A percentile compares a stretch with the other conserved stretches of the same genome.
Evolutionary conservation across 1,140 invertebrate species (phyloP).

Genomic region (Diplogasteroides magnus): DNA sequence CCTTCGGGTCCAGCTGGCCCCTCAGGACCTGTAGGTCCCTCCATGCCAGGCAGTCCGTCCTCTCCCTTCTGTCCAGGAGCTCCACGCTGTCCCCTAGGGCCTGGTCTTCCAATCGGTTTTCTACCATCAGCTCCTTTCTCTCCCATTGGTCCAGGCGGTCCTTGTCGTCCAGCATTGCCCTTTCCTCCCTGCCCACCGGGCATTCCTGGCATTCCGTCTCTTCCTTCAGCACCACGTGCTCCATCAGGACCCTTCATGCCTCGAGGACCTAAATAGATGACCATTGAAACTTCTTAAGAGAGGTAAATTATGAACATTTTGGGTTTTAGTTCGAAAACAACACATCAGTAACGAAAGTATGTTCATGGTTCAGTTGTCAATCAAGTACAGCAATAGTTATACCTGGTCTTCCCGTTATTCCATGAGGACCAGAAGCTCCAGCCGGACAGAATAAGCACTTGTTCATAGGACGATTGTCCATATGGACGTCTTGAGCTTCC

Average conservation of each 20-base stretch:
- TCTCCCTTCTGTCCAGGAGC: not conserved
- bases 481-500: slow-evolving; percentile 23
- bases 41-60: not conserved
- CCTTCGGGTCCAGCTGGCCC: slow-evolving; percentile 2
- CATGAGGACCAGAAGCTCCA: slow-evolving; percentile 28
- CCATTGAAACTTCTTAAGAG: too few relatives aligned
- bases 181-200: slow-evolving; percentile 20
- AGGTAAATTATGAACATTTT: too few relatives aligned
- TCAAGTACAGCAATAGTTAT: too few relatives aligned
- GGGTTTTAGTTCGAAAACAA: too few relatives aligned
- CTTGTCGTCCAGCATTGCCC: slow-evolving; percentile 12
- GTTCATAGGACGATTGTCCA: slow-evolving; percentile 12
- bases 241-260: slow-evolving; percentile 34
- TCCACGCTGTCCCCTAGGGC: slow-evolving; percentile 15
- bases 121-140: slow-evolving; percentile 16
- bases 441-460: slow-evolving; percentile 29
- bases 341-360: too few relatives aligned
- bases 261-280: slow-evolving; percentile 27
- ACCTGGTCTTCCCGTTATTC: slow-evolving; percentile 24
- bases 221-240: slow-evolving; percentile 19
- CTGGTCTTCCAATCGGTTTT: slow-evolving; percentile 26
- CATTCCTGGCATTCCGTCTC: slow-evolving; percentile 25
- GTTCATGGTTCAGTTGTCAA: too few relatives aligned
- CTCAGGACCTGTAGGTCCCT: not conserved
- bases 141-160: slow-evolving; percentile 11